These are phyloP conservation scores for Entomobrya proxima DNA, from an alignment of 2,888 invertebrate genomes.

Conservation along the genomic window DNA sequence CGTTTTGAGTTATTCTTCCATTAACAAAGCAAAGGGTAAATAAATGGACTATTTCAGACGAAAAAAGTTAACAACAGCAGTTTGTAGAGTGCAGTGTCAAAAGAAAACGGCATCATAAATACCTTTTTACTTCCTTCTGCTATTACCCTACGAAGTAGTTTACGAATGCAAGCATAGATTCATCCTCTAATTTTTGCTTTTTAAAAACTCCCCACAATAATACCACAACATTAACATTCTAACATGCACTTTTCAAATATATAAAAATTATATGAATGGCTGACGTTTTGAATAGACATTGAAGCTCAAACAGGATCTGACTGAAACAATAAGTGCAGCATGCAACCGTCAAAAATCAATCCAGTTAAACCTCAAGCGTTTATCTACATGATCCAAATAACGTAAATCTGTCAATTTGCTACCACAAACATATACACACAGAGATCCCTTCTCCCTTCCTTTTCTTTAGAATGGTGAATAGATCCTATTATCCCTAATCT, in stretches of 20 bases:
- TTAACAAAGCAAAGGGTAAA: conserved; percentile 32
- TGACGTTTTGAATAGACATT: not conserved
- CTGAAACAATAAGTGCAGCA: conserved; percentile 8
- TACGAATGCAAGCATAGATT: too few relatives aligned
- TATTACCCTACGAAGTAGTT: not conserved
- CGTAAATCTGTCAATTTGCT: conserved; percentile 14
- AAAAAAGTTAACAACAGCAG: not conserved
- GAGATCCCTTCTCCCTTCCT: not conserved
- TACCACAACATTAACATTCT: too few relatives aligned
- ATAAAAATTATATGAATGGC: not conserved
- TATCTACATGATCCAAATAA: conserved; percentile 1
- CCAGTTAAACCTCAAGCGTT: not conserved
- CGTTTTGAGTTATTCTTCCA: conserved; percentile 43
- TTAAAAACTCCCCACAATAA: too few relatives aligned
- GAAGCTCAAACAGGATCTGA: not conserved
- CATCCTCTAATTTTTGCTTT: too few relatives aligned
- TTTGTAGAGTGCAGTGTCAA: too few relatives aligned
- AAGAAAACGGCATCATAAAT: not conserved
- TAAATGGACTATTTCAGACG: conserved; percentile 25
- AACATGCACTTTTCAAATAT: too few relatives aligned
- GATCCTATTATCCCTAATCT: not conserved
- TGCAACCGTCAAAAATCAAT: conserved; percentile 6
- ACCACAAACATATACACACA: not conserved
- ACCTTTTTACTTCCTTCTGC: conserved; percentile 13
- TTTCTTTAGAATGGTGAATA: not conserved